These are phyloP conservation scores for Leptestheria dahalacensis DNA, from an alignment of 1,140 invertebrate species.

Conservation along the genomic window DNA sequence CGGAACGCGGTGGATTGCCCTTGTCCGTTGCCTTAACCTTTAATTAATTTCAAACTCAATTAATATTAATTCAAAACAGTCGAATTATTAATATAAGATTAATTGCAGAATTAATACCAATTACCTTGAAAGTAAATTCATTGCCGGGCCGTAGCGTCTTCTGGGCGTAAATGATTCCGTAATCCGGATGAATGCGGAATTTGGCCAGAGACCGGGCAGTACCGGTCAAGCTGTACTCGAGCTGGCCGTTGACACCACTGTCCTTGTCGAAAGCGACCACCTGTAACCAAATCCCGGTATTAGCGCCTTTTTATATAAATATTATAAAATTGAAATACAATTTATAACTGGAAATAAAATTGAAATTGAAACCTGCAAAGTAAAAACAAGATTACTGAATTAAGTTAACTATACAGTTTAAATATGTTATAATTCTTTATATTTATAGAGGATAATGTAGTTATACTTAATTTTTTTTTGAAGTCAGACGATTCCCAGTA, in stretches of 20 bases:
- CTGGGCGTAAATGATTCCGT: conserved; percentile 58
- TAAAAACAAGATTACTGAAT: no score
- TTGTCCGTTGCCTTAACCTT: conserved; percentile 66
- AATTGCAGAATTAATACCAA: no score
- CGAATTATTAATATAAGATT: conserved; percentile 66
- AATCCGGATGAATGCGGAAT: conserved; percentile 62
- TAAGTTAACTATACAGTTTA: no score
- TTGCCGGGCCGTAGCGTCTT: conserved; percentile 50
- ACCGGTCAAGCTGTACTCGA: conserved; percentile 60
- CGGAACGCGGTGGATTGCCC: conserved; percentile 48
- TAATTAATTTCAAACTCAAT: conserved; percentile 66
- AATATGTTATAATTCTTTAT: no score
- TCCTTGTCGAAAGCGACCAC: conserved; percentile 74
- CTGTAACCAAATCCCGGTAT: conserved; percentile 39
- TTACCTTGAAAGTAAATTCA: conserved; percentile 61
- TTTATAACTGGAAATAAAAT: no score
- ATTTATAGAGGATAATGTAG: no score
- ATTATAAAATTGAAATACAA: no score
- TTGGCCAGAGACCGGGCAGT: conserved; percentile 45
- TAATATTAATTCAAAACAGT: conserved; percentile 59
- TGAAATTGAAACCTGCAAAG: no score
- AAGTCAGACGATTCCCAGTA: no score
- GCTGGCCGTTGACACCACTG: conserved; percentile 57
- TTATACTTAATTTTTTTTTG: no score
- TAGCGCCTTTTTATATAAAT: no score